Evolutionary conservation across 2,888 invertebrate species (phyloP).

Genomic region (Lypha dubia): DNA sequence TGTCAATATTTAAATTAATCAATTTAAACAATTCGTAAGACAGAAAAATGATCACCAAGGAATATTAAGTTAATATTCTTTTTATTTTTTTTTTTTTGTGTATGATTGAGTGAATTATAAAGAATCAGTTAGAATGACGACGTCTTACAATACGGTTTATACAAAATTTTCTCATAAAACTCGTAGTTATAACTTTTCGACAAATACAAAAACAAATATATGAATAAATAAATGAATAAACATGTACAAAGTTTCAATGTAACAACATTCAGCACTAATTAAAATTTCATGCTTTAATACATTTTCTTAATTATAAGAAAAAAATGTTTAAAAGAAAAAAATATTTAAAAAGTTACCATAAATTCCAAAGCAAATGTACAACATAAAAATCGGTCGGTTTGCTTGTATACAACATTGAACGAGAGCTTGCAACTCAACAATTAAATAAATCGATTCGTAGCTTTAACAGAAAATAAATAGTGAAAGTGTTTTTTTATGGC

Average conservation of each 20-base stretch:
- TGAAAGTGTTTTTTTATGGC: slow-evolving; percentile 60
- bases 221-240: neutral
- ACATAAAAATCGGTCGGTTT: slow-evolving; percentile 29
- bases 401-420: slow-evolving; percentile 8
- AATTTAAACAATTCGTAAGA: slow-evolving; percentile 57
- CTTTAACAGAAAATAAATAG: slow-evolving; percentile 35
- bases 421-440: slow-evolving; percentile 33
- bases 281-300: slow-evolving; percentile 64
- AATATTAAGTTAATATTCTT: slow-evolving; percentile 28
- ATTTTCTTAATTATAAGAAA: slow-evolving; percentile 34
- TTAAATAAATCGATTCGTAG: slow-evolving; percentile 38
- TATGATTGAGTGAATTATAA: slow-evolving; percentile 25
- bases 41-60: slow-evolving; percentile 45
- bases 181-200: neutral
- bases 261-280: slow-evolving; percentile 38
- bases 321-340: slow-evolving; percentile 30
- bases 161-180: neutral
- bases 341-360: slow-evolving; percentile 24
- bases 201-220: no score
- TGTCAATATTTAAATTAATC: slow-evolving; percentile 72
- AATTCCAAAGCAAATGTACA: slow-evolving; percentile 23
- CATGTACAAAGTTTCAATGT: slow-evolving; percentile 22
- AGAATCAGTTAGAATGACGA: slow-evolving; percentile 63
- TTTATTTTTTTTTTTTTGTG: neutral
- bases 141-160: slow-evolving; percentile 59